Evolutionary conservation across 1,140 invertebrate species (phyloP).

Genomic region (Pectinophora gossypiella): DNA sequence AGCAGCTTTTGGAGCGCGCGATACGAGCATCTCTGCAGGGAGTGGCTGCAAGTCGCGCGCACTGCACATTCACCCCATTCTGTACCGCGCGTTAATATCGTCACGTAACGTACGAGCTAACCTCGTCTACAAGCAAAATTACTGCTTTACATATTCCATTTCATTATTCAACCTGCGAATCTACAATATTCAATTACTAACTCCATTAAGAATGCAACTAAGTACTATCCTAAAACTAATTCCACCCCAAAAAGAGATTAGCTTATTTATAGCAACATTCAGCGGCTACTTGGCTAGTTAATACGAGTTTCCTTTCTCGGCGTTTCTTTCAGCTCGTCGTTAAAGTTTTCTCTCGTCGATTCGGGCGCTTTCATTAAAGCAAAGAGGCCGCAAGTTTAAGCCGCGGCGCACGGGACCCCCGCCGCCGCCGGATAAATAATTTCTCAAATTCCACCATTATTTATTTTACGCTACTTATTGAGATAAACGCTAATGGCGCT

Average conservation of each 20-base stretch:
- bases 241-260: not conserved
- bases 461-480: conserved; percentile 61
- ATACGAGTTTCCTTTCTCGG: not conserved
- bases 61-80: no score
- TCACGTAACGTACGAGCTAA: not conserved
- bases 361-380: conserved; percentile 58
- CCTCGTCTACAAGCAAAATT: not conserved
- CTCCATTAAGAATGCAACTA: no score
- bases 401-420: conserved; percentile 33
- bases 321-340: conserved; percentile 43
- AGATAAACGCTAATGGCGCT: conserved; percentile 69
- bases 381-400: conserved; percentile 51
- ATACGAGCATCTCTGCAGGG: no score
- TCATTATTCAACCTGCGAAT: not conserved
- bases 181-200: no score
- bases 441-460: conserved; percentile 61
- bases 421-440: conserved; percentile 62
- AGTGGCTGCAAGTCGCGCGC: no score
- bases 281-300: conserved; percentile 2
- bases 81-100: no score
- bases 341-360: conserved; percentile 53
- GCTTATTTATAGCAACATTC: not conserved
- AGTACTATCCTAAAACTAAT: not conserved
- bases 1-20: not conserved
- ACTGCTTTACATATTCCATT: not conserved